These are phyloP conservation scores for Atlantisia rogersi DNA, from an alignment of 2,113 vertebrate genomes.

Conservation along the genomic window DNA sequence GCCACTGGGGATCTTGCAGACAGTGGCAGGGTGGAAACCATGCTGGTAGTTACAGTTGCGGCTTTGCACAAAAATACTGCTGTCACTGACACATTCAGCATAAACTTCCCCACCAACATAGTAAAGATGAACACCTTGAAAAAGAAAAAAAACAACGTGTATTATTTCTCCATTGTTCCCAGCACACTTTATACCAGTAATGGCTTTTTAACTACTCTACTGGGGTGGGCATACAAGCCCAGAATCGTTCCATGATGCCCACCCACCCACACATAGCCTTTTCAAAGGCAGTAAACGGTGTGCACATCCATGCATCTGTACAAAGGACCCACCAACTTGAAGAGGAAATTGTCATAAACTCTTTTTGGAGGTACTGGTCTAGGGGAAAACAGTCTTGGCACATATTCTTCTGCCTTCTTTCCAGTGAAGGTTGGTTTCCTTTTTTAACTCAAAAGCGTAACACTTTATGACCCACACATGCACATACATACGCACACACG, in stretches of 20 bases:
- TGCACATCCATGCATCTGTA: neutral
- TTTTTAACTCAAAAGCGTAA: neutral
- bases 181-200: neutral
- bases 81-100: slow-evolving; percentile 96
- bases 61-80: slow-evolving; percentile 98
- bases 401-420: neutral
- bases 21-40: slow-evolving; percentile 94
- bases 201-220: neutral
- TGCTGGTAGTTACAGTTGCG: slow-evolving; percentile 99
- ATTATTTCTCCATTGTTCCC: neutral
- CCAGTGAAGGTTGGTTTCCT: neutral
- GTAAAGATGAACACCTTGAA: slow-evolving; percentile 91
- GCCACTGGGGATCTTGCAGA: slow-evolving; percentile 98
- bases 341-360: neutral
- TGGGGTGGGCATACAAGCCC: neutral
- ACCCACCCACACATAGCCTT: neutral
- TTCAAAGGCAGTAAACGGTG: neutral
- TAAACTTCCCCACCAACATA: slow-evolving; percentile 96
- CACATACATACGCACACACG: neutral
- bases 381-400: neutral
- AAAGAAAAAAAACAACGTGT: neutral
- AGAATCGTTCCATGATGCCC: neutral
- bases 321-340: neutral
- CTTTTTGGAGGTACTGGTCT: neutral
- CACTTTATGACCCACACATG: neutral